These are phyloP conservation scores for Austrofundulus limnaeus DNA, from an alignment of 2,113 vertebrate genomes.

Conservation along the genomic window DNA sequence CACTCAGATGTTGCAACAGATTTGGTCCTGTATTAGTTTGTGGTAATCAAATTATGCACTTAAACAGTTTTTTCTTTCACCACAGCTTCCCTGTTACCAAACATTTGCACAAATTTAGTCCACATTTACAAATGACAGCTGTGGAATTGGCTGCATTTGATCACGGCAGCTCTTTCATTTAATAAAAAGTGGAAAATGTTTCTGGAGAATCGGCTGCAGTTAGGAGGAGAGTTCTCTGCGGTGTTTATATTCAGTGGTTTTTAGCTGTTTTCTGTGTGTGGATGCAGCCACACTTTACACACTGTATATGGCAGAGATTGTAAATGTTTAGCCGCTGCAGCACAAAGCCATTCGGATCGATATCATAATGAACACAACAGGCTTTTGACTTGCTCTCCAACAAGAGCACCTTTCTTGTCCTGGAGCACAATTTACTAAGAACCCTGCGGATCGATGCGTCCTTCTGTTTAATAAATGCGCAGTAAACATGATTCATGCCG, in stretches of 20 bases:
- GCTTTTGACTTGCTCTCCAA: slow-evolving; percentile 45
- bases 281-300: slow-evolving; percentile 8
- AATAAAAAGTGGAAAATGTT: too few relatives aligned
- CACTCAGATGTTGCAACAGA: too few relatives aligned
- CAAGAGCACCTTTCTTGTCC: slow-evolving; percentile 63
- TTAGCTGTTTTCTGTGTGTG: background rate
- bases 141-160: too few relatives aligned
- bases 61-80: too few relatives aligned
- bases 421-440: slow-evolving; percentile 59
- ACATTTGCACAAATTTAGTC: too few relatives aligned
- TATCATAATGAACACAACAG: slow-evolving; percentile 60
- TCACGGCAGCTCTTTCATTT: too few relatives aligned
- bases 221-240: background rate
- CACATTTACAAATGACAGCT: too few relatives aligned
- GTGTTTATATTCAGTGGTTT: background rate
- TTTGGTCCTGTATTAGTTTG: too few relatives aligned
- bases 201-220: too few relatives aligned
- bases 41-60: too few relatives aligned
- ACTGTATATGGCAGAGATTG: slow-evolving; percentile 29
- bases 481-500: slow-evolving; percentile 72
- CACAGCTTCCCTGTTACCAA: too few relatives aligned
- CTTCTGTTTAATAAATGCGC: slow-evolving; percentile 65
- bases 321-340: slow-evolving; percentile 48
- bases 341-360: slow-evolving; percentile 63
- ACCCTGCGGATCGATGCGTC: slow-evolving; percentile 72